A percentile compares a stretch with the other conserved stretches of the same genome.
Conservation (phyloP, 2,113 vertebrate genomes). For the Alaudala cheleensis region DNA sequence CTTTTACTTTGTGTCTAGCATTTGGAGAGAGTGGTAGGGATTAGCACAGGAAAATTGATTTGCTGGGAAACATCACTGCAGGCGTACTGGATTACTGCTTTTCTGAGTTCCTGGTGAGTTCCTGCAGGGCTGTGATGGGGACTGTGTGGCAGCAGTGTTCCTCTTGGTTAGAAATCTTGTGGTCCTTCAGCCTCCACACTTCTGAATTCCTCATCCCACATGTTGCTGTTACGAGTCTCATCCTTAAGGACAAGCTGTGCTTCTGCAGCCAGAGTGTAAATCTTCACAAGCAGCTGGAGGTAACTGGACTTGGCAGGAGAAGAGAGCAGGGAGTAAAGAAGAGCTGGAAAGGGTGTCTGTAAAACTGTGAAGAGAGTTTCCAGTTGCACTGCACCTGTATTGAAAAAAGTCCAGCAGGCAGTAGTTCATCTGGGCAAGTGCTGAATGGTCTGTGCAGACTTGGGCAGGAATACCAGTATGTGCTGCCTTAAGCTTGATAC, state of each 20-base stretch:
- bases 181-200: background rate
- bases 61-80: background rate
- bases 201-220: background rate
- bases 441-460: background rate
- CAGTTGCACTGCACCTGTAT: background rate
- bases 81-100: background rate
- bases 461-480: background rate
- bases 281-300: background rate
- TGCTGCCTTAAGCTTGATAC: background rate
- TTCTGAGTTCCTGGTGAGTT: background rate
- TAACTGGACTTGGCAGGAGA: background rate
- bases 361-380: background rate
- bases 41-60: constrained; percentile 36
- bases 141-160: background rate
- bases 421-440: background rate
- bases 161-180: background rate
- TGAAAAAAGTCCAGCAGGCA: background rate
- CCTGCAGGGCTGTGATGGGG: background rate
- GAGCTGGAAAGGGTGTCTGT: background rate
- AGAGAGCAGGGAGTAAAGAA: background rate
- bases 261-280: background rate
- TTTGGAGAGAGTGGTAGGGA: constrained; percentile 2
- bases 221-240: background rate
- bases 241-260: background rate
- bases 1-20: background rate